Conservation (phyloP, 2,888 invertebrate species). For the Sminthurides aquaticus region DNA sequence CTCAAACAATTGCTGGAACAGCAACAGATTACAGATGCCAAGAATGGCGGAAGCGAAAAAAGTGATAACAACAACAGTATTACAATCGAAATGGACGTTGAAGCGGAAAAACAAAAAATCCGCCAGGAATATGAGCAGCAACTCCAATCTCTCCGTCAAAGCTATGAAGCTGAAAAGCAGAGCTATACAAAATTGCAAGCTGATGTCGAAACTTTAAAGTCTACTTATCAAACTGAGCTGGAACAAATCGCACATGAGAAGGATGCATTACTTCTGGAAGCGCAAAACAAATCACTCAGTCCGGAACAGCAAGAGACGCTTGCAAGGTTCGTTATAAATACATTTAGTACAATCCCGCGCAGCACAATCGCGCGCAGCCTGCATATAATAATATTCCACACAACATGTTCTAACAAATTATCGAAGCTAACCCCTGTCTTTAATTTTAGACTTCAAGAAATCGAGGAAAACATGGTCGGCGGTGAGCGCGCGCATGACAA, state of each 20-base stretch:
- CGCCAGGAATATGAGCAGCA: slow-evolving; percentile 53
- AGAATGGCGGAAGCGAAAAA: slow-evolving; percentile 1
- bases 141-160: slow-evolving; percentile 48
- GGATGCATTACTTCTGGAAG: neutral
- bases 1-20: slow-evolving; percentile 54
- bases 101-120: slow-evolving; percentile 48
- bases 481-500: slow-evolving; percentile 67
- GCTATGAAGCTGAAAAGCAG: slow-evolving; percentile 55
- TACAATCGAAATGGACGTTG: slow-evolving; percentile 31
- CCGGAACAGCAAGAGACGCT: slow-evolving; percentile 49
- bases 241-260: slow-evolving; percentile 44
- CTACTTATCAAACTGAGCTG: slow-evolving; percentile 53
- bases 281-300: slow-evolving; percentile 36
- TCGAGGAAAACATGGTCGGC: slow-evolving; percentile 70
- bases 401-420: too few relatives aligned
- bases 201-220: slow-evolving; percentile 54
- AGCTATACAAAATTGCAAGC: slow-evolving; percentile 55
- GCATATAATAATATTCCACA: too few relatives aligned
- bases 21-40: slow-evolving; percentile 24
- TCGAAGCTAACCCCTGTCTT: too few relatives aligned
- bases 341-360: neutral
- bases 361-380: too few relatives aligned
- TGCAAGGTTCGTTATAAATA: slow-evolving; percentile 46
- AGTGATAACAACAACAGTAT: neutral
- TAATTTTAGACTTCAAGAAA: slow-evolving; percentile 52